Conservation (phyloP, 2,797 vertebrate genomes). For the Hippopotamyrus pictus region DNA sequence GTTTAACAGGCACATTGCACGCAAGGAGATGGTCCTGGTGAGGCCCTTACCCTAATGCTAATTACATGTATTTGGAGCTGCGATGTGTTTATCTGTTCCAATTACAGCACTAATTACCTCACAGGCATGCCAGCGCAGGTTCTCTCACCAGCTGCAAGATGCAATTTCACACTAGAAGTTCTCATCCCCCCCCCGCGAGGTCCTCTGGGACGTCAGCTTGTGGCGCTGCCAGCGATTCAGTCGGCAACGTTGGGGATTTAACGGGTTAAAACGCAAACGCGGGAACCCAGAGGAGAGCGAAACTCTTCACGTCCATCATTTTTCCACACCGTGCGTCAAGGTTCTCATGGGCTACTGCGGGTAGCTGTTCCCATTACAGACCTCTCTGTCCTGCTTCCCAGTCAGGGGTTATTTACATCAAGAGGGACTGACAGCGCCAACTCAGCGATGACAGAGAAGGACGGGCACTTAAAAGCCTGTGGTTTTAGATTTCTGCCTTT, state of each 20-base stretch:
- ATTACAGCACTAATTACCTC: neutral
- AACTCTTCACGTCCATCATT: neutral
- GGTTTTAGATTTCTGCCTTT: neutral
- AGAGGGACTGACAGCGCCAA: conserved; percentile 6
- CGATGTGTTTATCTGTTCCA: neutral
- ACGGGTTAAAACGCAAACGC: neutral
- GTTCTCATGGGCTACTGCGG: neutral
- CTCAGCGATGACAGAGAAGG: conserved; percentile 22
- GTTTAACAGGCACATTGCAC: neutral
- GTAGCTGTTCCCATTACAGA: conserved; percentile 9
- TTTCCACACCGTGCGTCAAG: neutral
- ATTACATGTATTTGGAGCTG: neutral
- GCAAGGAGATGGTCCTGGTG: neutral
- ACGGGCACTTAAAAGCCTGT: neutral
- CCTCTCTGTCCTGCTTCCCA: conserved; percentile 8
- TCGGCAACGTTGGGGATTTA: neutral
- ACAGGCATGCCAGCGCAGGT: neutral
- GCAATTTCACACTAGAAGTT: conserved; percentile 1
- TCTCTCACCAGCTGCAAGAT: neutral
- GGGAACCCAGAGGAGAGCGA: neutral
- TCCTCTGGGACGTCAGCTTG: neutral
- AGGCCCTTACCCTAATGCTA: neutral
- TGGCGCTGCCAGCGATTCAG: too few relatives aligned
- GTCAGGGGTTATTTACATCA: conserved; percentile 31
- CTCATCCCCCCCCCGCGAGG: neutral